Evolutionary conservation across 2,888 invertebrate species (phyloP).

Genomic region (Nesidiocoris tenuis): DNA sequence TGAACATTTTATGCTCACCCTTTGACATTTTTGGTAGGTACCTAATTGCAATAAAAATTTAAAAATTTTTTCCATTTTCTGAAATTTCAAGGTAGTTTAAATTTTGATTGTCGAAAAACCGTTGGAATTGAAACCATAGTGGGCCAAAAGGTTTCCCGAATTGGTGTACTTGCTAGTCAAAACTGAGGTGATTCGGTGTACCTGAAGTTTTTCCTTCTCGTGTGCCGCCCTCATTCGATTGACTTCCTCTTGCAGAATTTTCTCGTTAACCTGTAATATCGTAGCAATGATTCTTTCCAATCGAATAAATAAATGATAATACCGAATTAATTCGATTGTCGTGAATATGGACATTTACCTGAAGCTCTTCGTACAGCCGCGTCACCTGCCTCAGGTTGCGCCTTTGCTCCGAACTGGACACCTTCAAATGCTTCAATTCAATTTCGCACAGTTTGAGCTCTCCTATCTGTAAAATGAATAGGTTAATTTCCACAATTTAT

Average conservation of each 20-base stretch:
- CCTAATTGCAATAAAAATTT: not conserved
- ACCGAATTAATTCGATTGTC: no score
- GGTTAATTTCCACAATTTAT: no score
- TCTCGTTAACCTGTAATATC: conserved; percentile 52
- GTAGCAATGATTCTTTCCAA: no score
- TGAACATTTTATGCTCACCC: no score
- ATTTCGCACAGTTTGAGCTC: conserved; percentile 52
- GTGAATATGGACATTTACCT: no score
- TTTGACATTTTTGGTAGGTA: no score
- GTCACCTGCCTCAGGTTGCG: conserved; percentile 53
- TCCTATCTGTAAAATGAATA: conserved; percentile 44
- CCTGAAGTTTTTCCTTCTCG: conserved; percentile 57
- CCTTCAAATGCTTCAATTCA: conserved; percentile 55
- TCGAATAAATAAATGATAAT: no score
- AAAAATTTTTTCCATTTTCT: not conserved
- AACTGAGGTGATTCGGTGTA: no score
- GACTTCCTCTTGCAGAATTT: conserved; percentile 54
- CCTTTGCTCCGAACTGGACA: conserved; percentile 55
- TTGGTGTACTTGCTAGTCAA: no score
- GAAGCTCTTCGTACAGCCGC: conserved; percentile 55
- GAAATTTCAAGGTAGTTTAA: conserved; percentile 49
- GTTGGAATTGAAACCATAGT: no score
- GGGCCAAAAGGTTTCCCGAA: no score
- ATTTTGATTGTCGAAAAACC: not conserved
- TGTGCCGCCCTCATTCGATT: conserved; percentile 58